Evolutionary conservation across 1,140 invertebrate genomes (phyloP).

Genomic region (Semibalanus balanoides): DNA sequence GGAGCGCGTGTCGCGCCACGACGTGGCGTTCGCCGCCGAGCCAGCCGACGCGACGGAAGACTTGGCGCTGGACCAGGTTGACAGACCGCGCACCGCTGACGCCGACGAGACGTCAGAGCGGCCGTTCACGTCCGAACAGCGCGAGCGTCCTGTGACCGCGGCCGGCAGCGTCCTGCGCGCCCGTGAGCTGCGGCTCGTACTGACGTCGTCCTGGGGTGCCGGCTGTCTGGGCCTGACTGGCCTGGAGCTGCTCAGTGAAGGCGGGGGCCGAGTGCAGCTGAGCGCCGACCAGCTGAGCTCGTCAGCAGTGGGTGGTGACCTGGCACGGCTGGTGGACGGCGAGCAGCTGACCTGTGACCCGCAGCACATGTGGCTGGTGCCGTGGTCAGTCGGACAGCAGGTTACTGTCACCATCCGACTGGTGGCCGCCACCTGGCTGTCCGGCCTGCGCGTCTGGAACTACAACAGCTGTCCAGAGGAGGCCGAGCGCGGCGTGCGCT

Average conservation of each 20-base stretch:
- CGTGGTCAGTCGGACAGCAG: neutral
- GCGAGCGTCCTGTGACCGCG: neutral
- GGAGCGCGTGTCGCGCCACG: slow-evolving; percentile 53
- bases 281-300: neutral
- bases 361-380: neutral
- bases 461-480: slow-evolving; percentile 58
- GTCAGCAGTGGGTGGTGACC: neutral
- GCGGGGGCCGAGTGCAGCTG: neutral
- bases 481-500: slow-evolving; percentile 52
- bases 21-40: slow-evolving; percentile 44
- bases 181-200: neutral
- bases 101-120: neutral
- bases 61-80: neutral
- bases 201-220: neutral
- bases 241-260: neutral
- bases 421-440: slow-evolving; percentile 22
- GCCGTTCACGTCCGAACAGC: neutral
- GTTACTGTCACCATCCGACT: neutral
- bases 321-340: neutral
- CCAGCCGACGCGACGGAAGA: neutral
- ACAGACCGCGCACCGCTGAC: neutral
- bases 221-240: neutral
- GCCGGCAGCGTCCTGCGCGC: neutral
- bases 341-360: neutral
- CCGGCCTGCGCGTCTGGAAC: slow-evolving; percentile 56